These are phyloP conservation scores for Andrena cerasifolii DNA, from an alignment of 1,140 invertebrate species.

Conservation along the genomic window DNA sequence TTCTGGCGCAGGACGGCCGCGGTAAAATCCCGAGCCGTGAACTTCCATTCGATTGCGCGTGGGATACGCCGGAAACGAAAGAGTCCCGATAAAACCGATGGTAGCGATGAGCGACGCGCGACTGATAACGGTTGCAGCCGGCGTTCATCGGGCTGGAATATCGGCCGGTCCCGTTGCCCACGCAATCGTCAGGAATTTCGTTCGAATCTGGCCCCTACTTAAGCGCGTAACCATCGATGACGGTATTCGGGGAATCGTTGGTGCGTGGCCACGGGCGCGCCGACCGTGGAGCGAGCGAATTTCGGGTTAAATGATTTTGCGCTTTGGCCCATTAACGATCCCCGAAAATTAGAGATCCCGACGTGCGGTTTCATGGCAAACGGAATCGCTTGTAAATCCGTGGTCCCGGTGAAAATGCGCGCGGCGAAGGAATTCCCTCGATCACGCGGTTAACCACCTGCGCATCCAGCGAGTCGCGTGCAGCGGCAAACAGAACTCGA, in stretches of 20 bases:
- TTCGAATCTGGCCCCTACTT: slow-evolving; percentile 10
- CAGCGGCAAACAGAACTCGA: too few relatives aligned
- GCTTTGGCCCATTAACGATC: not conserved
- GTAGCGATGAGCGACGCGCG: slow-evolving; percentile 12
- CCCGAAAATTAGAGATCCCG: not conserved
- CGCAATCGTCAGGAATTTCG: not conserved
- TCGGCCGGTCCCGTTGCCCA: not conserved
- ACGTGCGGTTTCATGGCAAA: not conserved
- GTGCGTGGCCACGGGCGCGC: too few relatives aligned
- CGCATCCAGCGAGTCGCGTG: too few relatives aligned
- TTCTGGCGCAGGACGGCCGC: not conserved
- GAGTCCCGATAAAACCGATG: slow-evolving; percentile 34
- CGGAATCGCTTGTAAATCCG: slow-evolving; percentile 26
- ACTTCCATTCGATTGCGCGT: slow-evolving; percentile 42
- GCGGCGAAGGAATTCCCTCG: slow-evolving; percentile 27
- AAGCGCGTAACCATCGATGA: too few relatives aligned
- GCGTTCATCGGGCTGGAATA: slow-evolving; percentile 17
- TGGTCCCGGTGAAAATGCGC: not conserved
- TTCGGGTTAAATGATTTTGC: too few relatives aligned
- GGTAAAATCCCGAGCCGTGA: slow-evolving; percentile 16
- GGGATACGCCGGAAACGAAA: not conserved
- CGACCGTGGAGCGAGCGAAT: too few relatives aligned
- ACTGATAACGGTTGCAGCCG: not conserved
- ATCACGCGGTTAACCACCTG: slow-evolving; percentile 32
- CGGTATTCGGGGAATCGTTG: too few relatives aligned